Conservation (phyloP, 2,888 invertebrate species). For the Plagodis dolabraria region DNA sequence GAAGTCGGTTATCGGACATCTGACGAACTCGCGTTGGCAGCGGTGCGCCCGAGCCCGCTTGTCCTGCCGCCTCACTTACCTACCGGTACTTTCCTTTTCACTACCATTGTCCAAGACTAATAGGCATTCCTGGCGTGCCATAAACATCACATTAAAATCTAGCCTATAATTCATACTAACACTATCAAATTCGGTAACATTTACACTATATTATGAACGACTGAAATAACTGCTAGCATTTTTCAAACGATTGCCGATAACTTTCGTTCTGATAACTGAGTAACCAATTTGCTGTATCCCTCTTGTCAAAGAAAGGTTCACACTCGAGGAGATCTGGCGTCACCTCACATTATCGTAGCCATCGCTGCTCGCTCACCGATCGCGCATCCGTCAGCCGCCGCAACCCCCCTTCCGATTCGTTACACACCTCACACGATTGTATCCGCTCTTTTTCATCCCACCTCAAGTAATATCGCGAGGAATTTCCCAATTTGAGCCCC, state of each 20-base stretch:
- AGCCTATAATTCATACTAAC: conserved; percentile 1
- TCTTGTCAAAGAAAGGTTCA: conserved; percentile 7
- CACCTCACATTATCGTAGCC: conserved; percentile 3
- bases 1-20: conserved; percentile 74
- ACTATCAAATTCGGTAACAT: no score
- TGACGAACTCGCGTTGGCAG: conserved; percentile 43
- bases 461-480: conserved; percentile 65
- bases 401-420: conserved; percentile 40
- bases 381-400: conserved; percentile 11
- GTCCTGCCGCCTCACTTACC: conserved; percentile 7
- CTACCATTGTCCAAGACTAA: conserved; percentile 40
- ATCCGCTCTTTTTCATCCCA: conserved; percentile 53
- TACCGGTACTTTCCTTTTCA: conserved; percentile 4
- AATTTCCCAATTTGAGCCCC: conserved; percentile 75
- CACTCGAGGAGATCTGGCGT: conserved; percentile 7
- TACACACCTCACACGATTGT: conserved; percentile 38
- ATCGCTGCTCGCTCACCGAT: conserved; percentile 3
- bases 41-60: conserved; percentile 4
- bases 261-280: conserved; percentile 5
- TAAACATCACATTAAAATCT: conserved; percentile 29
- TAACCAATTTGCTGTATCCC: conserved; percentile 3
- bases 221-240: no score
- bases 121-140: conserved; percentile 38
- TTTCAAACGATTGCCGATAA: background rate
- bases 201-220: no score